phyloP scores from a whole-genome alignment of 2,113 vertebrate species.

The Psophia crepitans region DNA sequence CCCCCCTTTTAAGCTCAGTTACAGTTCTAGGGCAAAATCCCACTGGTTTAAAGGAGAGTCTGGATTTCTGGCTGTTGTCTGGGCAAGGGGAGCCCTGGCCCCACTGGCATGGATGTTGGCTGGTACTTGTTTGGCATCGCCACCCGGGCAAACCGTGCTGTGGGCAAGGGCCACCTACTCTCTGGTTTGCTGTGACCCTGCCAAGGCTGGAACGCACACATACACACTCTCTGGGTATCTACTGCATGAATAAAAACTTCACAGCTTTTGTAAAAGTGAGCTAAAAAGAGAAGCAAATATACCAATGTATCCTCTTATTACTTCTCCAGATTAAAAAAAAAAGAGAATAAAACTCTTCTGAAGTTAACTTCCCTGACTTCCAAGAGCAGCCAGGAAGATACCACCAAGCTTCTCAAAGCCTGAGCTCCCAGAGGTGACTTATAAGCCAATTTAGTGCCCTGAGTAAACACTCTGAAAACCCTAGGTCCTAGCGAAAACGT shows the following conservation, averaged over 20 bases:
- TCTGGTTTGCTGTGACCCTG: background rate
- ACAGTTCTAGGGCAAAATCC: background rate
- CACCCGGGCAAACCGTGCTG: background rate
- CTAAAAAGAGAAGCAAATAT: background rate
- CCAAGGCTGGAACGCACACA: background rate
- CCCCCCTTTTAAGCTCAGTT: background rate
- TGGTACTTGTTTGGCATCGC: background rate
- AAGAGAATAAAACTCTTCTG: background rate
- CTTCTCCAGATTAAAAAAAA: background rate
- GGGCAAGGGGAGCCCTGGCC: background rate
- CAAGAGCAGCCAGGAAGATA: background rate
- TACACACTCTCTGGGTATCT: background rate
- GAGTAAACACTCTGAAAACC: background rate
- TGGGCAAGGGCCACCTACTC: background rate
- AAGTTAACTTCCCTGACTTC: background rate
- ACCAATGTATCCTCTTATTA: background rate
- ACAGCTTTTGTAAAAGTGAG: background rate
- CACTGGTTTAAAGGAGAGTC: accelerated
- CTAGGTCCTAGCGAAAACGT: background rate
- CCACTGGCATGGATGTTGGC: background rate
- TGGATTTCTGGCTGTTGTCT: too few relatives aligned
- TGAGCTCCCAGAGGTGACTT: background rate
- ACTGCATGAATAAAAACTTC: background rate
- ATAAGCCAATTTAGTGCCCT: background rate
- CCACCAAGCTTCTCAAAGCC: background rate